phyloP scores from a whole-genome alignment of 2,888 invertebrate species.

The Clepsis dumicolana region DNA sequence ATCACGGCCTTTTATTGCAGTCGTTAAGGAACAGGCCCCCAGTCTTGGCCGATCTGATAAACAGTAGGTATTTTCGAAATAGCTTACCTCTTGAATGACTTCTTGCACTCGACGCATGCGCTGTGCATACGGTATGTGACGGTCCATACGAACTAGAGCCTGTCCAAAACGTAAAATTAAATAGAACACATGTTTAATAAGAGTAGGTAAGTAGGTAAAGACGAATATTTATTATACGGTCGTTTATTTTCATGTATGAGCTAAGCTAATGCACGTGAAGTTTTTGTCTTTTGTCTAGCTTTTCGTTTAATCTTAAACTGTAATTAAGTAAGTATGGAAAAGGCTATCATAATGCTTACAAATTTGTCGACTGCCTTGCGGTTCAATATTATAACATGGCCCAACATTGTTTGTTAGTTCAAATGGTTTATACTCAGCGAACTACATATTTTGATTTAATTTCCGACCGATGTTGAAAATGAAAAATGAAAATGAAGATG shows the following conservation, averaged over 20 bases:
- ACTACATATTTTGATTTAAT: background rate
- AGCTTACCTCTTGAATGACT: constrained; percentile 92
- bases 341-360: background rate
- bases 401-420: background rate
- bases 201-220: too few species aligned
- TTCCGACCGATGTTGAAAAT: background rate
- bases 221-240: too few species aligned
- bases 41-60: too few species aligned
- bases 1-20: too few species aligned
- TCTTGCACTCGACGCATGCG: constrained; percentile 93
- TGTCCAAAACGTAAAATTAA: constrained; percentile 50
- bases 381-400: background rate
- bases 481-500: too few species aligned
- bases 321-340: background rate
- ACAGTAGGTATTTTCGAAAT: background rate
- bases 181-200: background rate
- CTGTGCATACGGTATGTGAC: constrained; percentile 89
- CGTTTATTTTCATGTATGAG: too few species aligned
- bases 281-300: too few species aligned
- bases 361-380: background rate
- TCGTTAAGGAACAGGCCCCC: too few species aligned
- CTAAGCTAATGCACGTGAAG: too few species aligned
- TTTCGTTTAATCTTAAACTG: too few species aligned
- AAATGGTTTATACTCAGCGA: background rate
- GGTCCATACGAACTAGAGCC: constrained; percentile 95